phyloP scores from a whole-genome alignment of 2,797 vertebrate species.

The Syndactyla subalaris region DNA sequence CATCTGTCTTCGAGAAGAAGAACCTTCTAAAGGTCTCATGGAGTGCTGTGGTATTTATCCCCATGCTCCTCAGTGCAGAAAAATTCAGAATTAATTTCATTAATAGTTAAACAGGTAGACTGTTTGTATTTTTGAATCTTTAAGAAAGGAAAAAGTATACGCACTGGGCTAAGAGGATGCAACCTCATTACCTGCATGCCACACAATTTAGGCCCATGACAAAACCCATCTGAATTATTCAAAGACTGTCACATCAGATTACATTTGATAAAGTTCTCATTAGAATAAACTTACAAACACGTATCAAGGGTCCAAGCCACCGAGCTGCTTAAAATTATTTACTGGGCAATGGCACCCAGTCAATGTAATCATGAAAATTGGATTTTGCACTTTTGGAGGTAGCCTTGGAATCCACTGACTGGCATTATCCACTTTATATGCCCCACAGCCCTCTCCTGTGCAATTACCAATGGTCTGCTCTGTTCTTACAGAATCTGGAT shows the following conservation, averaged over 20 bases:
- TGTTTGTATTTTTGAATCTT: neutral
- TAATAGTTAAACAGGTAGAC: neutral
- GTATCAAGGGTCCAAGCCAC: neutral
- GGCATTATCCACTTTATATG: neutral
- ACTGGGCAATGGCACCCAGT: neutral
- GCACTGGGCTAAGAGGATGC: neutral
- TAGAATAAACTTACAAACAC: neutral
- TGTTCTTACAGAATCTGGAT: neutral
- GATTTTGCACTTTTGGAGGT: neutral
- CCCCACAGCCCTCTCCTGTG: neutral
- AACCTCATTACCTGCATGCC: neutral
- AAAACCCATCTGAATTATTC: neutral
- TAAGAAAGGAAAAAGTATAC: neutral
- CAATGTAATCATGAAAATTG: rapidly evolving
- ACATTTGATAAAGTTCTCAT: neutral
- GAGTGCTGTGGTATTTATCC: neutral
- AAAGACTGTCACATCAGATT: neutral
- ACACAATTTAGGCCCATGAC: neutral
- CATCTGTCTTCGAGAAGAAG: neutral
- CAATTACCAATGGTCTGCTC: neutral
- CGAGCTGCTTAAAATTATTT: neutral
- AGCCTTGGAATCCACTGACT: neutral
- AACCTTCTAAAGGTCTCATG: neutral
- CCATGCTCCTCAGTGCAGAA: neutral
- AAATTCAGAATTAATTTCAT: neutral